Evolutionary conservation across 2,797 vertebrate species (phyloP).

Genomic region (Buphagus erythrorhynchus): DNA sequence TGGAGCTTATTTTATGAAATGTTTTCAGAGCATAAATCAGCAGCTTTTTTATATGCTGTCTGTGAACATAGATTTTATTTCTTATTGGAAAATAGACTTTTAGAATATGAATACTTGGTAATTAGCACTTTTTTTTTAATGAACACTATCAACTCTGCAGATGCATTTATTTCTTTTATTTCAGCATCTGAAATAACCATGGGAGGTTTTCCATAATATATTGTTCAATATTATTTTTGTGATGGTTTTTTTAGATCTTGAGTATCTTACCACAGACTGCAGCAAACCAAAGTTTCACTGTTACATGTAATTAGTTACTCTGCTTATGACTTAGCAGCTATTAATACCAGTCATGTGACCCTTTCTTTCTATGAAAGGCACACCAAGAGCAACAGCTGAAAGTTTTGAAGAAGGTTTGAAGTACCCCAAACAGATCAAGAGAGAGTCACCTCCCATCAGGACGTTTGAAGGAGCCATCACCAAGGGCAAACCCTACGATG

Average conservation of each 20-base stretch:
- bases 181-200: not conserved
- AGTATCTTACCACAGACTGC: not conserved
- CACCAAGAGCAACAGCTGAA: constrained; percentile 90
- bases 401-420: constrained; percentile 92
- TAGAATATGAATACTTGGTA: not conserved
- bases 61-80: not conserved
- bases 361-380: constrained; percentile 80
- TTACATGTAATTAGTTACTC: not conserved
- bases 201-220: not conserved
- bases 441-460: constrained; percentile 93
- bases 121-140: not conserved
- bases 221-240: not conserved
- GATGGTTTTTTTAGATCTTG: not conserved
- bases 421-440: constrained; percentile 95
- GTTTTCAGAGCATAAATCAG: not conserved
- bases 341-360: not conserved
- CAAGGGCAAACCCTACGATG: constrained; percentile 96
- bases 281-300: not conserved
- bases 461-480: constrained; percentile 93
- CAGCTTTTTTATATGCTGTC: not conserved
- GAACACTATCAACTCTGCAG: not conserved
- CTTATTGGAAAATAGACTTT: not conserved
- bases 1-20: not conserved
- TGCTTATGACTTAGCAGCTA: not conserved
- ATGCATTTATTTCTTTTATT: not conserved